Evolutionary conservation across 2,113 vertebrate species (phyloP).

Genomic region (Eulemur macaco): DNA sequence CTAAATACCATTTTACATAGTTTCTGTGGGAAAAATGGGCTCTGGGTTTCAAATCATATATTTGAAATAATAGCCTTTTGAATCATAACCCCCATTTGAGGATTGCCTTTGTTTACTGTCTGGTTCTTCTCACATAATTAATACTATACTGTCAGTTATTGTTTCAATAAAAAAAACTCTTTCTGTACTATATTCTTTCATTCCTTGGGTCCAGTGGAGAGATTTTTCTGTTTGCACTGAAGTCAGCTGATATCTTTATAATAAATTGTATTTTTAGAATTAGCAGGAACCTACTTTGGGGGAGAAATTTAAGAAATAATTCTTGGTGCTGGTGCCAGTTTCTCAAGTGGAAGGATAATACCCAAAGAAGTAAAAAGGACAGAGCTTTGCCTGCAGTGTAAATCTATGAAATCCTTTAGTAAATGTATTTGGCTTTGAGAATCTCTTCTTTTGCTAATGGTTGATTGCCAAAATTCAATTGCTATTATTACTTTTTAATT

Average conservation of each 20-base stretch:
- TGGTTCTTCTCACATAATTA: not conserved
- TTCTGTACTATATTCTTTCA: not conserved
- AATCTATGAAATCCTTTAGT: not conserved
- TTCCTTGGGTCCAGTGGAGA: not conserved
- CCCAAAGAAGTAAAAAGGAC: not conserved
- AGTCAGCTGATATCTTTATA: not conserved
- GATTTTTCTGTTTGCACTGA: not conserved
- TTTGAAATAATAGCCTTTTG: constrained; percentile 11
- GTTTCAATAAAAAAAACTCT: not conserved
- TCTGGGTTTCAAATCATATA: not conserved
- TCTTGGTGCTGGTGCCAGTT: not conserved
- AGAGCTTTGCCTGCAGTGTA: not conserved
- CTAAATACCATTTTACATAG: not conserved
- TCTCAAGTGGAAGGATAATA: not conserved
- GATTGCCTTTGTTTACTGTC: constrained; percentile 8
- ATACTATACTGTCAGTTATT: not conserved
- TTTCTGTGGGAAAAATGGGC: constrained; percentile 8
- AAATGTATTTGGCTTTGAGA: not conserved
- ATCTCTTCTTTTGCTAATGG: not conserved
- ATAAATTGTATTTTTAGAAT: not conserved
- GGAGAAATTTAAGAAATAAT: constrained; percentile 12
- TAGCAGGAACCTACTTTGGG: not conserved
- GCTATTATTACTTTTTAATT: not conserved
- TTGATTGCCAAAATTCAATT: not conserved
- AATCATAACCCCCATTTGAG: not conserved